Evolutionary conservation across 2,797 vertebrate species (phyloP), one percentile per base, ranked within the genome.

Genomic region (Podargus strigoides): DNA sequence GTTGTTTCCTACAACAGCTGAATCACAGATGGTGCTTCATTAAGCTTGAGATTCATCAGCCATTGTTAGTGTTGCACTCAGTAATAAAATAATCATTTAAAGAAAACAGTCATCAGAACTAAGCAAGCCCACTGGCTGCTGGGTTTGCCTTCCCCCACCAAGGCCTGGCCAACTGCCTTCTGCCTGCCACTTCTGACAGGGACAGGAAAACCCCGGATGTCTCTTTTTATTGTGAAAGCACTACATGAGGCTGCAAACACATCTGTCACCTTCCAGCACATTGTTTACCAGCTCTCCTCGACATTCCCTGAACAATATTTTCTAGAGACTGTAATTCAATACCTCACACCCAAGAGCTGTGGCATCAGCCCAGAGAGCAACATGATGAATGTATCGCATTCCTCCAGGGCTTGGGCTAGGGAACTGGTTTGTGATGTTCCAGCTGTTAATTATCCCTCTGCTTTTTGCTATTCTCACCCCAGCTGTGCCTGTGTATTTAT

Each of bases 381-480:
- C 44, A 53, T 89, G 85, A 96, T 94, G 76, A 63, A 78, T 93
- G 78, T 24, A 76, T 70, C 9, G 1, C 23, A 7, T 59, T 76
- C 64, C 92, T 84, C 87, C 73, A 55, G 73, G 63, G 78, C 79
- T 46, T 63, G 72, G 72, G 58, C 62, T 76, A 19, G 60, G 69
- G 69, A 85, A 42, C 82, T 21, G 34, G 49, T 66, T 73, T 66
- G 85, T 50, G 70, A 73, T 73, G 77, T 82, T 96, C 84, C 95
- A 94, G 94, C 60, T 93, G 93, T 78, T 95, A 95, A 96, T 95
- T 95, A 93, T 93, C 70, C 89, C 90, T 85, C 76, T 78, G 79
- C 69, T 70, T 95, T 95, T 86, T 52, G 73, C 83, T 83, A 67
- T 76, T 95, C 85, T 89, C 74, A 85, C 86, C 69, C 75, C 90